These are phyloP conservation scores for Amblyopsis rosae DNA, from an alignment of 2,113 vertebrate genomes.

Conservation along the genomic window DNA sequence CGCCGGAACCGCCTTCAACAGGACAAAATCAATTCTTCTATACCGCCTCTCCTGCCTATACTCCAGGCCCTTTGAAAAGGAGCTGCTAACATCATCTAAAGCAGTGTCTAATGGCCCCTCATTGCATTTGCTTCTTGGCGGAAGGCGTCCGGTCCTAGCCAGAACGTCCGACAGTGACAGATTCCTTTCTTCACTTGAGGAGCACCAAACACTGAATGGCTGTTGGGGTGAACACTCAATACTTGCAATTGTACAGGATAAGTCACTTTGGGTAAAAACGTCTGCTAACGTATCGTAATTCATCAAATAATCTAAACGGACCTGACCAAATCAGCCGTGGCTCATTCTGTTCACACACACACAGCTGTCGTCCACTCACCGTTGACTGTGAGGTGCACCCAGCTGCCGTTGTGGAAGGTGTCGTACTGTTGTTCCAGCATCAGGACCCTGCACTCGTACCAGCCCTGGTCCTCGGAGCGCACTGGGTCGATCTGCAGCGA, in stretches of 20 bases:
- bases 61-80: slow-evolving; percentile 25
- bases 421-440: slow-evolving; percentile 97
- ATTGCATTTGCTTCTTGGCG: neutral
- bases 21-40: slow-evolving; percentile 60
- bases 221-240: too few species aligned
- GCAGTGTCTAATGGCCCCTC: slow-evolving; percentile 7
- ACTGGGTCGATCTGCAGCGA: slow-evolving; percentile 95
- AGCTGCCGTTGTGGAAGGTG: slow-evolving; percentile 99
- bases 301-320: neutral
- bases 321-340: neutral
- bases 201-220: too few species aligned
- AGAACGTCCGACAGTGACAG: neutral
- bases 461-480: slow-evolving; percentile 97
- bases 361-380: slow-evolving; percentile 77
- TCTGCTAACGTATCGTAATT: neutral
- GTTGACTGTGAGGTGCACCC: slow-evolving; percentile 97
- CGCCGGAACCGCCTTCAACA: slow-evolving; percentile 54
- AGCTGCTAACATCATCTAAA: slow-evolving; percentile 30
- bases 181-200: neutral
- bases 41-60: slow-evolving; percentile 40
- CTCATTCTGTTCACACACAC: neutral
- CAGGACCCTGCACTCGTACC: slow-evolving; percentile 98
- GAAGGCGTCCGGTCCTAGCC: neutral
- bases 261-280: neutral
- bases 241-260: too few species aligned